Conservation (phyloP, 2,888 invertebrate species). For the Ptychoptera contaminata region DNA sequence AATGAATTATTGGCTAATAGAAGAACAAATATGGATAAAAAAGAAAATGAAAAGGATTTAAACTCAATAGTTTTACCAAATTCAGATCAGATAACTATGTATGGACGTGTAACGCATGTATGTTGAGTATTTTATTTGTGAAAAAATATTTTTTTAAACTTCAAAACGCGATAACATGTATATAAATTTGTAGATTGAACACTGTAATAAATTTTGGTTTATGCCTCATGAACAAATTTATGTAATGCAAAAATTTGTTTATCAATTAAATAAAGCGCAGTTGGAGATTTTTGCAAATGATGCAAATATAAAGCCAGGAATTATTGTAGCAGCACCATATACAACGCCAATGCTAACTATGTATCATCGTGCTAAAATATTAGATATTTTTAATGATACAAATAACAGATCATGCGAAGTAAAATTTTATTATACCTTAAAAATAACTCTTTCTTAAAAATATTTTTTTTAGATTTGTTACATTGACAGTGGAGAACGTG, state of each 20-base stretch:
- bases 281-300: conserved; percentile 16
- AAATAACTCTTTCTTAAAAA: neutral
- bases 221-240: conserved; percentile 20
- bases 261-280: conserved; percentile 25
- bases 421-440: conserved; percentile 12
- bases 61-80: conserved; percentile 43
- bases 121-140: conserved; percentile 17
- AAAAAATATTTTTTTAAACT: conserved; percentile 4
- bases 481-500: conserved; percentile 61
- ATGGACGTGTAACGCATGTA: conserved; percentile 39
- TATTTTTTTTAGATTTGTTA: conserved; percentile 47
- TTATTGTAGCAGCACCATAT: conserved; percentile 42
- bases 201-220: conserved; percentile 27
- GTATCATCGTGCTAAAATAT: no score
- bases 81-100: conserved; percentile 32
- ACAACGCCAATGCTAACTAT: conserved; percentile 4
- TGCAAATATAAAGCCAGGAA: conserved; percentile 30
- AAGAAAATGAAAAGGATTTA: conserved; percentile 18
- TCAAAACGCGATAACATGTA: neutral
- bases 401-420: conserved; percentile 6
- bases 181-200: conserved; percentile 17
- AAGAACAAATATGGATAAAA: neutral
- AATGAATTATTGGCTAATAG: conserved; percentile 13
- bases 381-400: no score
- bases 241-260: conserved; percentile 24